phyloP scores from a whole-genome alignment of 1,140 invertebrate genomes.

The Cepaea nemoralis region DNA sequence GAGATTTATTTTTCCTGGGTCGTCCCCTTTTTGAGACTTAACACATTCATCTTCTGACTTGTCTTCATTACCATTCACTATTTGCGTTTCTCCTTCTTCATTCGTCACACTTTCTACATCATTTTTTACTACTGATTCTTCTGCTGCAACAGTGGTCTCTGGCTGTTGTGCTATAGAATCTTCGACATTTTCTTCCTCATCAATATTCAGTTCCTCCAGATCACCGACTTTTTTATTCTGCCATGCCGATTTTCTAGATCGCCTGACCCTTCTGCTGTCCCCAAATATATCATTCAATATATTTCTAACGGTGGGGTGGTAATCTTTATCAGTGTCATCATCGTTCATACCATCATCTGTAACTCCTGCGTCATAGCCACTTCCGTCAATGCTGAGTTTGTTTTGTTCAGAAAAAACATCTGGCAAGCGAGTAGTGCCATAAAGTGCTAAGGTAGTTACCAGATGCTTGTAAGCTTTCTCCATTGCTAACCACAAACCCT shows the following conservation, averaged over 20 bases:
- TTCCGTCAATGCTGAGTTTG: background rate
- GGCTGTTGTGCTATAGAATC: background rate
- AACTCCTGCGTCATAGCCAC: background rate
- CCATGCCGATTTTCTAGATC: conserved; percentile 15
- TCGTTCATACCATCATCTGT: background rate
- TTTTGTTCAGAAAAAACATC: conserved; percentile 5
- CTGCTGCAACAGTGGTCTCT: background rate
- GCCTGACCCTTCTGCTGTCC: conserved; percentile 10
- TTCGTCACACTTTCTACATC: conserved; percentile 13
- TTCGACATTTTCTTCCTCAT: background rate
- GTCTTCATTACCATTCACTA: background rate
- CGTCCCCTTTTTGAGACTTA: background rate
- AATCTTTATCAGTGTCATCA: background rate
- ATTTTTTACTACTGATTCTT: background rate
- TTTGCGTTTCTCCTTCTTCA: conserved; percentile 33
- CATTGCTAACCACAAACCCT: conserved; percentile 45
- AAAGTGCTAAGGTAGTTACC: conserved; percentile 34
- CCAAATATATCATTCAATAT: background rate
- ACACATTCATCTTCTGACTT: background rate
- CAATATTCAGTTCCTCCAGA: background rate
- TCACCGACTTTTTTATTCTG: conserved; percentile 20
- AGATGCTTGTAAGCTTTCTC: conserved; percentile 43
- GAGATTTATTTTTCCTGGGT: conserved; percentile 4
- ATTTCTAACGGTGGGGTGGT: conserved; percentile 11
- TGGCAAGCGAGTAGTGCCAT: conserved; percentile 33